These are phyloP conservation scores for Maniola jurtina DNA, from an alignment of 1,140 invertebrate species.

Conservation along the genomic window DNA sequence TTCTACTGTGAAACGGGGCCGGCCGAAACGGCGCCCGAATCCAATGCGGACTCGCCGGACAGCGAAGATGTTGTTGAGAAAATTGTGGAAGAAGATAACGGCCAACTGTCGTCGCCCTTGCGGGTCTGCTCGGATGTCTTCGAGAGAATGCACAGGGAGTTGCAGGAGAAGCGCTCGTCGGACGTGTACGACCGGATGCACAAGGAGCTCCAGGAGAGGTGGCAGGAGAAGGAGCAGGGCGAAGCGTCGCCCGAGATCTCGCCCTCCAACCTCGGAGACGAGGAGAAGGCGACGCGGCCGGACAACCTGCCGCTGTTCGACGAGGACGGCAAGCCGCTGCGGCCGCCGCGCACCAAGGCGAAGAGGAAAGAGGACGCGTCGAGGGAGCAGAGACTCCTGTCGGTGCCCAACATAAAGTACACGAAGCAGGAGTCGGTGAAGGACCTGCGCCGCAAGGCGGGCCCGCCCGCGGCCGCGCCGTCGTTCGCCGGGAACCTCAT, in stretches of 20 bases:
- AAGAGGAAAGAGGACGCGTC: constrained; percentile 73
- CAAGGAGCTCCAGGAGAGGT: constrained; percentile 62
- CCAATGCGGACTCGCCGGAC: constrained; percentile 43
- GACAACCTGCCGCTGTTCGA: constrained; percentile 83
- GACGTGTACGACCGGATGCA: constrained; percentile 73
- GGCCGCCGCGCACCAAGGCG: constrained; percentile 81
- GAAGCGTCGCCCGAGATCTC: constrained; percentile 45
- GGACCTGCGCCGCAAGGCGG: constrained; percentile 67
- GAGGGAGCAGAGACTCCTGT: constrained; percentile 83
- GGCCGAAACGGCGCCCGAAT: constrained; percentile 38
- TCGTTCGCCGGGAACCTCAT: constrained; percentile 86
- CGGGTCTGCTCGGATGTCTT: constrained; percentile 57
- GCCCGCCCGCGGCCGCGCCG: constrained; percentile 64
- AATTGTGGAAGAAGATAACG: constrained; percentile 41
- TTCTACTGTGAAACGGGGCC: constrained; percentile 72
- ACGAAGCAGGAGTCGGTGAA: constrained; percentile 71
- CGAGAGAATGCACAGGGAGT: constrained; percentile 60
- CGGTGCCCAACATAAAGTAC: constrained; percentile 88
- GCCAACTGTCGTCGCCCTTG: constrained; percentile 45
- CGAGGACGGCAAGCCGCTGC: constrained; percentile 79
- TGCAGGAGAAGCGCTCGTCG: constrained; percentile 49
- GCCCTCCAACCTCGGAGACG: constrained; percentile 53
- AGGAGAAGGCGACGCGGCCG: constrained; percentile 73
- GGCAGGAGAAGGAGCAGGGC: constrained; percentile 52
- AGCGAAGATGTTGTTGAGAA: constrained; percentile 39